phyloP scores from a whole-genome alignment of 2,113 vertebrate genomes.

The Zosterops pallidus region DNA sequence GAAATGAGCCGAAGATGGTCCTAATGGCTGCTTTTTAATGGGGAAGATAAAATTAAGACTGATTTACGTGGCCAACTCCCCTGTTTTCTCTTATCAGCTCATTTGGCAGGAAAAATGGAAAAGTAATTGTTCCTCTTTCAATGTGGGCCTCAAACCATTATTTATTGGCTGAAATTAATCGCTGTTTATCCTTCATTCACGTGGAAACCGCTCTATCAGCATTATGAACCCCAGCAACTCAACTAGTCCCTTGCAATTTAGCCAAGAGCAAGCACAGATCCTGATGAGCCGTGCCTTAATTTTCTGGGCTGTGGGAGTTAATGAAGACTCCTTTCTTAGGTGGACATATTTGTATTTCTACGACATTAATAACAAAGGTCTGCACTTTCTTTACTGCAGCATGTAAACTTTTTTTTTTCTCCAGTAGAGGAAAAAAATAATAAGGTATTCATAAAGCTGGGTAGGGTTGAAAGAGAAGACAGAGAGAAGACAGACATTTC shows the following conservation, averaged over 20 bases:
- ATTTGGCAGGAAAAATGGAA: conserved; percentile 98
- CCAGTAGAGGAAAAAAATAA: background rate
- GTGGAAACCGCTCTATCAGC: conserved; percentile 86
- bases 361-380: conserved; percentile 81
- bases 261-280: conserved; percentile 74
- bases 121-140: conserved; percentile 93
- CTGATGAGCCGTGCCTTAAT: conserved; percentile 87
- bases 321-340: conserved; percentile 83
- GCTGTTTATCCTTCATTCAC: conserved; percentile 90
- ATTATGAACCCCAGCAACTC: conserved; percentile 81
- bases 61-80: conserved; percentile 98
- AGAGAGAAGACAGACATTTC: background rate
- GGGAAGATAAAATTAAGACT: conserved; percentile 99
- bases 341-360: conserved; percentile 88
- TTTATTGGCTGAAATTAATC: conserved; percentile 95
- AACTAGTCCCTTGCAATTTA: conserved; percentile 84
- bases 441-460: background rate
- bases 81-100: conserved; percentile 96
- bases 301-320: conserved; percentile 86
- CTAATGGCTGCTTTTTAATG: conserved; percentile 99
- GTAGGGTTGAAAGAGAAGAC: background rate
- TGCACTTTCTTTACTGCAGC: conserved; percentile 71
- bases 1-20: conserved; percentile 99
- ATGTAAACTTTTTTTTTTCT: conserved; percentile 65
- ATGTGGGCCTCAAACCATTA: conserved; percentile 87